These are phyloP conservation scores for Agrotis exclamationis DNA, from an alignment of 2,888 invertebrate genomes.

Conservation along the genomic window DNA sequence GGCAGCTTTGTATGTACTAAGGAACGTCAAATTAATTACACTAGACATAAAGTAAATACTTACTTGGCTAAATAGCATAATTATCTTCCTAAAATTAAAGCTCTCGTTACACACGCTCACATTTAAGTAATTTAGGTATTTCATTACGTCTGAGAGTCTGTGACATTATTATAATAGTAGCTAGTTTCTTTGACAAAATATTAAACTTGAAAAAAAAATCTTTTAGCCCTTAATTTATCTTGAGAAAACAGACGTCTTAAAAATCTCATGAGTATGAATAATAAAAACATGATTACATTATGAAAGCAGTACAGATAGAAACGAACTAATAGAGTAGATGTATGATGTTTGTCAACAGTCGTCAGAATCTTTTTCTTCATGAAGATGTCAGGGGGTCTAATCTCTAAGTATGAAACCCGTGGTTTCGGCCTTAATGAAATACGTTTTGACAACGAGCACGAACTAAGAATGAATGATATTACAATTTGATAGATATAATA, in stretches of 20 bases:
- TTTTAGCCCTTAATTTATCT: slow-evolving; percentile 20
- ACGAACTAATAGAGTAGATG: neutral
- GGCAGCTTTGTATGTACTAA: neutral
- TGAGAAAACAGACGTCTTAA: slow-evolving; percentile 21
- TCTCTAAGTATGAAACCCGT: no score
- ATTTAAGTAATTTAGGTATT: slow-evolving; percentile 19
- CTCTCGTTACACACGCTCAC: slow-evolving; percentile 7
- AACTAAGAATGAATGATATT: no score
- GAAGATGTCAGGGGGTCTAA: no score
- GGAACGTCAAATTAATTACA: neutral
- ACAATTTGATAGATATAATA: no score
- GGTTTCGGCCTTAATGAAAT: no score
- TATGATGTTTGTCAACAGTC: no score
- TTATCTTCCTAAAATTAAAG: slow-evolving; percentile 22
- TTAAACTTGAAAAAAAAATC: slow-evolving; percentile 26
- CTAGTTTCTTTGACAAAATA: slow-evolving; percentile 32
- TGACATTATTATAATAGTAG: slow-evolving; percentile 13
- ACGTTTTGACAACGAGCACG: no score
- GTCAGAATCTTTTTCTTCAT: no score
- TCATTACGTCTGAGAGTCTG: slow-evolving; percentile 22
- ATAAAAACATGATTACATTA: slow-evolving; percentile 26
- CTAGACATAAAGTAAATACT: slow-evolving; percentile 1
- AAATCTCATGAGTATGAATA: slow-evolving; percentile 25
- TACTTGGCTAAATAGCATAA: slow-evolving; percentile 14
- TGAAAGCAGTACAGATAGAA: slow-evolving; percentile 17